Evolutionary conservation across 2,888 invertebrate genomes (phyloP).

Genomic region (Hemaris fuciformis): DNA sequence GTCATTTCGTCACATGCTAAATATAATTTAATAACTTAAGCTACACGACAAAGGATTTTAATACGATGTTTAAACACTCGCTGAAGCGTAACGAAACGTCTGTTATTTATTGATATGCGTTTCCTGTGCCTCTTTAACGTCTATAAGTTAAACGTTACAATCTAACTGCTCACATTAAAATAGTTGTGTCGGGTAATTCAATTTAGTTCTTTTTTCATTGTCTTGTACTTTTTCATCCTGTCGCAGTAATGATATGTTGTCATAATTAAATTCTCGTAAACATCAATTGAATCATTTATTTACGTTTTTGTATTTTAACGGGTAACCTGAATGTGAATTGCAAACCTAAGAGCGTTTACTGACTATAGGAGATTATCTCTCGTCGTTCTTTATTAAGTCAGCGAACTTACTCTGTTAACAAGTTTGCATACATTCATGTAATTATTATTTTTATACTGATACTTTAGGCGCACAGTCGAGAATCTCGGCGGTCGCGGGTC

Average conservation of each 20-base stretch:
- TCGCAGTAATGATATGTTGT: background rate
- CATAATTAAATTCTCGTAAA: background rate
- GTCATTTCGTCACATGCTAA: conserved; percentile 47
- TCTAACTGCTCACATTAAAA: background rate
- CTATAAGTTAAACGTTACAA: conserved; percentile 2
- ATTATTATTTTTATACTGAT: too few species aligned
- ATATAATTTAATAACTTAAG: conserved; percentile 45
- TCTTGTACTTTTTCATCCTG: background rate
- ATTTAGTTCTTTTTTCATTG: background rate
- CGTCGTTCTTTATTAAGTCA: too few species aligned
- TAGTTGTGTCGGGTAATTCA: background rate
- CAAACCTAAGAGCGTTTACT: too few species aligned
- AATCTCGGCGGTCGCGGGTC: too few species aligned
- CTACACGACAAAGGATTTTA: conserved; percentile 43
- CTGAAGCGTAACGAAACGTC: conserved; percentile 35
- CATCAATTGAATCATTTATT: background rate
- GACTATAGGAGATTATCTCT: too few species aligned
- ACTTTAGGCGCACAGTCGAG: too few species aligned
- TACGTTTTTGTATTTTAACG: background rate
- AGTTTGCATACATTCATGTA: too few species aligned
- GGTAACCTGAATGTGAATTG: too few species aligned
- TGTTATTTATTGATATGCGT: conserved; percentile 39
- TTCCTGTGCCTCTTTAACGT: conserved; percentile 37
- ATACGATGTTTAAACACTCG: conserved; percentile 37
- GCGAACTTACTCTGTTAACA: too few species aligned